Evolutionary conservation across 2,888 invertebrate species (phyloP).

Genomic region (Mactromeris polynyma): DNA sequence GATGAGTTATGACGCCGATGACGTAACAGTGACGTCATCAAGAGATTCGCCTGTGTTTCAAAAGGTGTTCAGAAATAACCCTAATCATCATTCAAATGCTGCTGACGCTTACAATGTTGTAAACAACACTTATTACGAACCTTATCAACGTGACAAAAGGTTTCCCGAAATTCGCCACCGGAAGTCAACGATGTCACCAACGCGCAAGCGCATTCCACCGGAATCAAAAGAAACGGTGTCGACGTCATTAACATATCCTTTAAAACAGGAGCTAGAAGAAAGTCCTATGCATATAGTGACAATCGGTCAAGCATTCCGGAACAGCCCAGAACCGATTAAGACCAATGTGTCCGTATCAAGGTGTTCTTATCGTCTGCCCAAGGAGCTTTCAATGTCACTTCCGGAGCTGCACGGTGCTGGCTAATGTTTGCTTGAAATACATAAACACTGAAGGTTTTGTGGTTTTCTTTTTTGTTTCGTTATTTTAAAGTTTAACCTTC

Average conservation of each 20-base stretch:
- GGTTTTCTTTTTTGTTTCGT: not conserved
- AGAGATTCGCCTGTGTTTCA: constrained; percentile 50
- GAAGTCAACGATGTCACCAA: constrained; percentile 56
- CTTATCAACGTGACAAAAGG: constrained; percentile 56
- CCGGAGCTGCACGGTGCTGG: constrained; percentile 54
- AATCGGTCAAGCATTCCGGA: constrained; percentile 34
- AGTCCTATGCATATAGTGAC: constrained; percentile 63
- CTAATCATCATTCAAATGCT: constrained; percentile 17
- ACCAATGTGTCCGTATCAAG: not conserved
- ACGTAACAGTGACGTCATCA: constrained; percentile 26
- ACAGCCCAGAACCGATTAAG: not conserved
- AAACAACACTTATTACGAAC: constrained; percentile 47
- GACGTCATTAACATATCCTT: constrained; percentile 13
- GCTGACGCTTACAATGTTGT: not conserved
- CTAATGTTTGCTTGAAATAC: not conserved
- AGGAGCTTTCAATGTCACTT: constrained; percentile 40
- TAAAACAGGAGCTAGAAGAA: constrained; percentile 47
- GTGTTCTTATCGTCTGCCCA: constrained; percentile 56
- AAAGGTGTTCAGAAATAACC: constrained; percentile 42
- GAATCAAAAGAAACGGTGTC: constrained; percentile 17
- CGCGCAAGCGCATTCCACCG: constrained; percentile 43
- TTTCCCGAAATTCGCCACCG: constrained; percentile 59
- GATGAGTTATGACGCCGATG: constrained; percentile 32
- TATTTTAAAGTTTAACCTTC: too few species aligned
- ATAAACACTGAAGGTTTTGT: too few species aligned